Conservation (phyloP, 2,888 invertebrate species). For the Eledona agricola region DNA sequence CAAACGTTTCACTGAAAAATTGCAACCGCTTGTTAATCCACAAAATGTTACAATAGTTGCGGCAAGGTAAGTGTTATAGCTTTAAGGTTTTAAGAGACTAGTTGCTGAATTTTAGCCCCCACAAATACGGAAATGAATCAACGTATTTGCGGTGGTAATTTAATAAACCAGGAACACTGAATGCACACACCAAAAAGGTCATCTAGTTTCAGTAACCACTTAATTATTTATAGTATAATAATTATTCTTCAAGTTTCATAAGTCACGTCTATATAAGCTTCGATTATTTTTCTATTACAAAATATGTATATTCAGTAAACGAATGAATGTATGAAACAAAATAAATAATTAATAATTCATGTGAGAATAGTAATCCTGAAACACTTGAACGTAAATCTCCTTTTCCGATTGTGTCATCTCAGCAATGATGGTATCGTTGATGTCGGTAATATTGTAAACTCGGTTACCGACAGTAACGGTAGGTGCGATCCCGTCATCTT, state of each 20-base stretch:
- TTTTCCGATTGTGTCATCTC: conserved; percentile 93
- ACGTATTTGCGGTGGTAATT: conserved; percentile 34
- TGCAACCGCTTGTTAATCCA: conserved; percentile 79
- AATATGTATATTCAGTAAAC: conserved; percentile 19
- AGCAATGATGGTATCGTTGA: conserved; percentile 86
- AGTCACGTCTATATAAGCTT: neutral
- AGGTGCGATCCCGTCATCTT: conserved; percentile 82
- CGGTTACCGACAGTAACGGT: conserved; percentile 83
- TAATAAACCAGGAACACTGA: neutral
- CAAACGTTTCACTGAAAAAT: conserved; percentile 80
- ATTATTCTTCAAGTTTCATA: neutral
- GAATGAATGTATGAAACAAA: conserved; percentile 14
- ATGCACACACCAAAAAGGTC: no score
- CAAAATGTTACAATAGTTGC: conserved; percentile 53
- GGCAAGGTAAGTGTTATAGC: conserved; percentile 34
- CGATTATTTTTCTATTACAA: conserved; percentile 23
- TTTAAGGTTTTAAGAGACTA: conserved; percentile 1
- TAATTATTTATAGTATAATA: conserved; percentile 1
- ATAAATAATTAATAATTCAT: conserved; percentile 74
- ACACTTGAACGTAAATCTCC: conserved; percentile 91
- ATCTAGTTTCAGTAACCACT: no score
- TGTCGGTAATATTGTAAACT: conserved; percentile 81
- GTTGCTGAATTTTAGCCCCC: conserved; percentile 22
- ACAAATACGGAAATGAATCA: conserved; percentile 29
- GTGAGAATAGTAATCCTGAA: conserved; percentile 92